Base-by-base conservation (phyloP, 2,888 invertebrate genomes). In the Limnephilus auricula region DNA sequence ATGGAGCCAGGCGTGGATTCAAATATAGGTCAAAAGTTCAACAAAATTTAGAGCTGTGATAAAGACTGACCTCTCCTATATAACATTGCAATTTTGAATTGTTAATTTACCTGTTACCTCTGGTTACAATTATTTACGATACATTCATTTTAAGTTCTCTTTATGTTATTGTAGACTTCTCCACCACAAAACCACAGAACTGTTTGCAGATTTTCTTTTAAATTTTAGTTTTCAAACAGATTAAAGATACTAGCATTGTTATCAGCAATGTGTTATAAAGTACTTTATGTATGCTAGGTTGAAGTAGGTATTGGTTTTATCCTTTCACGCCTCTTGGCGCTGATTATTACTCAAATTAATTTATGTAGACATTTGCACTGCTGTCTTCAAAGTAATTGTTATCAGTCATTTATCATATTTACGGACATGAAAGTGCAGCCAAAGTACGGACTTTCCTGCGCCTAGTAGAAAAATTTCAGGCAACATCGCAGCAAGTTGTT, bases 401-500 rank as follows among this genome's bases (percentile, higher is more conserved):
- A 65, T 65, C 65, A 65, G 65, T 65, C 25, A 65, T 25, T 65
- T 65, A 65, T 65, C 65, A 25, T 65, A 65, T 65, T 25, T 65
- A 9, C 25, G 25, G 65, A 65, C 65, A n/a, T 65, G 25, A 65
- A 65, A 65, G 65, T 65, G 65, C 50, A 18, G 65, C 65, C 65
- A 65, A 65, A 25, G 65, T 65, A 2, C 34, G 34, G 34, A 34
- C 37, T 82, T 82, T 34, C 82, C 18, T 34, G 34, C 34, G 82
- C 82, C 82, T 82, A 18, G 32, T 32, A 37, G 32, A 82, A 34
- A 82, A 34, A 9, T 37, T 32, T 32, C 82, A 82, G 82, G 82
- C 82, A 82, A 82, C 34, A 82, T 34, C 25, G 82, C 34, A 82
- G 82, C 82, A 82, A 32, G 65, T 65, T 65, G 65, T 65, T 65